These are phyloP conservation scores for Noctua fimbriata DNA, from an alignment of 2,888 invertebrate species.

Conservation along the genomic window DNA sequence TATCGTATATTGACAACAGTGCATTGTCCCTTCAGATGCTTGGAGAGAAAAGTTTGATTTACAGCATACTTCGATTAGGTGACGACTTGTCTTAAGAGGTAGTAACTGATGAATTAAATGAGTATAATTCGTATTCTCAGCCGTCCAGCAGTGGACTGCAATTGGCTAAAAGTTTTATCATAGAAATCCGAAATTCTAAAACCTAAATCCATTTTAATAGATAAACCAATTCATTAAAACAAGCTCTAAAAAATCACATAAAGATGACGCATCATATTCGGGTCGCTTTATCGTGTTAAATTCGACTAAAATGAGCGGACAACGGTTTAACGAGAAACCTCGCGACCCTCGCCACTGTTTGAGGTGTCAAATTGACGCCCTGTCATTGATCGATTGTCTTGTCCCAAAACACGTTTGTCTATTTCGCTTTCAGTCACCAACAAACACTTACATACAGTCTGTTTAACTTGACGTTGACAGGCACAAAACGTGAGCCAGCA, in stretches of 20 bases:
- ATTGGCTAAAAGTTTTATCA: not conserved
- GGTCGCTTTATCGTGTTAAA: constrained; percentile 44
- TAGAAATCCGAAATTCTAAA: not conserved
- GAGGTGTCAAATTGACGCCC: constrained; percentile 77
- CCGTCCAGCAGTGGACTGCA: not conserved
- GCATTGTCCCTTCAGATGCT: constrained; percentile 26
- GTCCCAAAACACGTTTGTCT: constrained; percentile 66
- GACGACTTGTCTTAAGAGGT: not conserved
- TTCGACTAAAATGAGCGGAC: constrained; percentile 59
- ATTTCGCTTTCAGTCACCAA: constrained; percentile 64
- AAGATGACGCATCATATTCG: constrained; percentile 31
- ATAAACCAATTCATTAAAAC: constrained; percentile 14
- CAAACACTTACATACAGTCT: constrained; percentile 69
- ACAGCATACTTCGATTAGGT: constrained; percentile 7
- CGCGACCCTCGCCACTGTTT: constrained; percentile 51
- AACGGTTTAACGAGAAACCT: constrained; percentile 58
- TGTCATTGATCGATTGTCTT: constrained; percentile 82
- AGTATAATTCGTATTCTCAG: not conserved
- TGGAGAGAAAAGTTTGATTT: constrained; percentile 27
- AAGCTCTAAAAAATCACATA: constrained; percentile 19
- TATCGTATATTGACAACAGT: constrained; percentile 15
- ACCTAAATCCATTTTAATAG: not conserved
- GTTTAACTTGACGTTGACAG: constrained; percentile 70
- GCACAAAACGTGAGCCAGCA: constrained; percentile 68
- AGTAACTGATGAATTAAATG: not conserved